These are phyloP conservation scores for Microtus richardsoni DNA, from an alignment of 2,113 vertebrate species.

Conservation along the genomic window DNA sequence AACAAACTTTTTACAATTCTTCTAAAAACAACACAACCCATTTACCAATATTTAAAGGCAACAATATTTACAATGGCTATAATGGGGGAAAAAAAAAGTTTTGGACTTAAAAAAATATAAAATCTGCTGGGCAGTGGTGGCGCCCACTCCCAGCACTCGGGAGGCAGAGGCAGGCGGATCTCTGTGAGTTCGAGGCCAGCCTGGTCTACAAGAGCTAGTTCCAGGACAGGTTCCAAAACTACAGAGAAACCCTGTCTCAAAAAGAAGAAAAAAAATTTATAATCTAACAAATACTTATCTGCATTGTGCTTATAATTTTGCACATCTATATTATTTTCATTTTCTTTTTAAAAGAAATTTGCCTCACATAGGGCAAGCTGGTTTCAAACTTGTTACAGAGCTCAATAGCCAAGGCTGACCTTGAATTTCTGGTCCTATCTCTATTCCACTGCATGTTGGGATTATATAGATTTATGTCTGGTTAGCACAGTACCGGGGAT, in stretches of 20 bases:
- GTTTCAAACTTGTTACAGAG: neutral
- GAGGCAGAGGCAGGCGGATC: too few species aligned
- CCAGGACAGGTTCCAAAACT: too few species aligned
- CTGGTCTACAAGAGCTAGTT: too few species aligned
- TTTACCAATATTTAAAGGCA: constrained; percentile 58
- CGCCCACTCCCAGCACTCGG: too few species aligned
- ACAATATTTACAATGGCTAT: constrained; percentile 7
- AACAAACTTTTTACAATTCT: constrained; percentile 32
- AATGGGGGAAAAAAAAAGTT: neutral
- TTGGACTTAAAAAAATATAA: neutral
- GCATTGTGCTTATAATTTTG: constrained; percentile 39
- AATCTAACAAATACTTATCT: neutral
- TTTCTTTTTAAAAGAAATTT: neutral
- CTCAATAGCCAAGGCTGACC: neutral
- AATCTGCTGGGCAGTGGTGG: neutral
- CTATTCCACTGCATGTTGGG: neutral
- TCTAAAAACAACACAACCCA: constrained; percentile 16
- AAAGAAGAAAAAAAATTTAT: neutral
- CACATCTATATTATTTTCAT: neutral
- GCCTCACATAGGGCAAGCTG: neutral
- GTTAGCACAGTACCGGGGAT: neutral
- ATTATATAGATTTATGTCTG: neutral
- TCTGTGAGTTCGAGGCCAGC: too few species aligned
- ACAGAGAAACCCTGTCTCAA: too few species aligned
- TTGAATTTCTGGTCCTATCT: neutral